These are phyloP conservation scores for Semaprochilodus insignis DNA, from an alignment of 2,797 vertebrate genomes.

Conservation along the genomic window DNA sequence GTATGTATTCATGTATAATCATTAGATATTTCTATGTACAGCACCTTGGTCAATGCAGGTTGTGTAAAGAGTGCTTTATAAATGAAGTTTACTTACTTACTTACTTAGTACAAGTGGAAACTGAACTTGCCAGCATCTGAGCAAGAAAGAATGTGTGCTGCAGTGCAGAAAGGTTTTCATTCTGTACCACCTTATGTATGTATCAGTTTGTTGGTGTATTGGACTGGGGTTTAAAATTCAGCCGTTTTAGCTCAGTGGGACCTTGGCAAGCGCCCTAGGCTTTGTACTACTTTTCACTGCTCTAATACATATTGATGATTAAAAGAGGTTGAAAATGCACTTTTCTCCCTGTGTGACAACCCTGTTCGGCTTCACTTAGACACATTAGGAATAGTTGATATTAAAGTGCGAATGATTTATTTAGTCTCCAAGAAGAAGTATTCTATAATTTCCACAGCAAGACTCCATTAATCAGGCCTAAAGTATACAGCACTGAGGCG, in stretches of 20 bases:
- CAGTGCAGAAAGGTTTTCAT: background rate
- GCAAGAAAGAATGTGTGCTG: background rate
- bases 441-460: constrained; percentile 37
- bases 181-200: background rate
- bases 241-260: constrained; percentile 9
- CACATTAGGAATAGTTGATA: constrained; percentile 63
- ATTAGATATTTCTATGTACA: too few species aligned
- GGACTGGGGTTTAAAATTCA: background rate
- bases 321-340: constrained; percentile 65
- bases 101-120: too few species aligned
- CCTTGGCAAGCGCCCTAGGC: constrained; percentile 19
- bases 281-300: constrained; percentile 1
- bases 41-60: too few species aligned
- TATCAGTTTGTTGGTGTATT: constrained; percentile 1
- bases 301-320: constrained; percentile 44
- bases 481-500: constrained; percentile 6
- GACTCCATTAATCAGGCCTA: constrained; percentile 39
- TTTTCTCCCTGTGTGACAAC: constrained; percentile 69
- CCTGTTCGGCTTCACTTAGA: constrained; percentile 57
- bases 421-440: constrained; percentile 41
- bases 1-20: too few species aligned
- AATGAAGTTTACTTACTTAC: too few species aligned
- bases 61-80: too few species aligned
- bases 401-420: constrained; percentile 60
- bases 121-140: background rate